Conservation (phyloP, 2,113 vertebrate genomes). For the Indicator indicator region DNA sequence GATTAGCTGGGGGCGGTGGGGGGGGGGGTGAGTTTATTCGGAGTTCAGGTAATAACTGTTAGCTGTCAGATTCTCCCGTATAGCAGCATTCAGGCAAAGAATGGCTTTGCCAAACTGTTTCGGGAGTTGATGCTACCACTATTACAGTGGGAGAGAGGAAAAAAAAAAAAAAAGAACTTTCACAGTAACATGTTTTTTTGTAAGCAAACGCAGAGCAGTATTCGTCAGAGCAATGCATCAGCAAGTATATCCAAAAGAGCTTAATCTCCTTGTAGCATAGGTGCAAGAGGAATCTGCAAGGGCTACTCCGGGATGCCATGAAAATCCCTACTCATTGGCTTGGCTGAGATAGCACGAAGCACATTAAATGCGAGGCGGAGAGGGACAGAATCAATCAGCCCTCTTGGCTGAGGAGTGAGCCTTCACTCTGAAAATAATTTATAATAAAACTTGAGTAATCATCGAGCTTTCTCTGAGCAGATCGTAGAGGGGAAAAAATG, state of each 20-base stretch:
- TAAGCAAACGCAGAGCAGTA: slow-evolving; percentile 65
- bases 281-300: background rate
- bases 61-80: slow-evolving; percentile 41
- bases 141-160: background rate
- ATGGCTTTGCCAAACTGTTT: slow-evolving; percentile 14
- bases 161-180: background rate
- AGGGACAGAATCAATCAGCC: background rate
- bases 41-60: slow-evolving; percentile 30
- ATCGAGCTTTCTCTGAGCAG: background rate
- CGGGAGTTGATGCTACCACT: slow-evolving; percentile 34
- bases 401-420: background rate
- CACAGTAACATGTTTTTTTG: slow-evolving; percentile 53
- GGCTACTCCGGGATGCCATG: background rate
- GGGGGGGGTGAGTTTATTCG: background rate
- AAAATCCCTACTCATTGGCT: slow-evolving; percentile 41
- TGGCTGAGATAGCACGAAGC: background rate
- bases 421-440: slow-evolving; percentile 29
- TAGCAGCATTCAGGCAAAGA: slow-evolving; percentile 1
- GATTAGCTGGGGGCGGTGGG: background rate
- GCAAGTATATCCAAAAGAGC: slow-evolving; percentile 56
- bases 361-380: background rate
- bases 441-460: slow-evolving; percentile 44
- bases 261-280: slow-evolving; percentile 56
- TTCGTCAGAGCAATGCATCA: slow-evolving; percentile 61
- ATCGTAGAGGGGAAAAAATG: background rate